These are phyloP conservation scores for Odontamblyopus lacepedii DNA, from an alignment of 2,797 vertebrate species.

Conservation along the genomic window DNA sequence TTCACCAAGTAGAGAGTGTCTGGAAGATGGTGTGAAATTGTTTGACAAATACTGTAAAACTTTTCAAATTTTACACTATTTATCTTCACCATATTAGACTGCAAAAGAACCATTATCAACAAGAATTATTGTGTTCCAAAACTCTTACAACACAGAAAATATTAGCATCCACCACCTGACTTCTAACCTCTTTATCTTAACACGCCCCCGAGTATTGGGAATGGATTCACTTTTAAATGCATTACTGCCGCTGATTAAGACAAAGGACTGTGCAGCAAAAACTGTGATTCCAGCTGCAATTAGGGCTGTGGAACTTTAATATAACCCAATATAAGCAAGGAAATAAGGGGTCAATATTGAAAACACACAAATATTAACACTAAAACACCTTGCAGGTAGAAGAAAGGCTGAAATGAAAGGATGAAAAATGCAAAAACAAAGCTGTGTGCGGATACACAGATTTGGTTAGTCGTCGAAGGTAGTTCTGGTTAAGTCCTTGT, in stretches of 20 bases:
- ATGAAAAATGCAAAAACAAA: constrained; percentile 26
- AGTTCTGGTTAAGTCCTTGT: not conserved
- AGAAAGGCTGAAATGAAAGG: constrained; percentile 21
- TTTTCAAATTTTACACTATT: not conserved
- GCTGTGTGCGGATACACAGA: constrained; percentile 5
- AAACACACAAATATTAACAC: constrained; percentile 8
- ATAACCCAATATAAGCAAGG: constrained; percentile 20
- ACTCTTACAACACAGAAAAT: constrained; percentile 49
- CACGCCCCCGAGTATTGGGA: constrained; percentile 45
- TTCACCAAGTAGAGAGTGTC: constrained; percentile 26
- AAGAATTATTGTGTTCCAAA: constrained; percentile 9
- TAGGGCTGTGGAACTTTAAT: constrained; percentile 10
- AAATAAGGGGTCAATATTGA: constrained; percentile 12
- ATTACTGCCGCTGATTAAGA: constrained; percentile 42
- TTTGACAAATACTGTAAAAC: not conserved
- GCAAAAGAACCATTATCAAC: constrained; percentile 1
- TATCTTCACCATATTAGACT: not conserved
- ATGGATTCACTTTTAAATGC: constrained; percentile 46
- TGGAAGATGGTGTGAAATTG: not conserved
- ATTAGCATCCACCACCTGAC: constrained; percentile 48
- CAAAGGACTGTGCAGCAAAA: constrained; percentile 22
- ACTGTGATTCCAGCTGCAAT: constrained; percentile 11
- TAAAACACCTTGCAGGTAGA: constrained; percentile 13
- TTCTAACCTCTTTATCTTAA: constrained; percentile 60
- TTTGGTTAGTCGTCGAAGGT: not conserved